Evolutionary conservation across 23 tunicate species (phyloP), one percentile per base, ranked within the genome.

Genomic region (Diplosoma virens): DNA sequence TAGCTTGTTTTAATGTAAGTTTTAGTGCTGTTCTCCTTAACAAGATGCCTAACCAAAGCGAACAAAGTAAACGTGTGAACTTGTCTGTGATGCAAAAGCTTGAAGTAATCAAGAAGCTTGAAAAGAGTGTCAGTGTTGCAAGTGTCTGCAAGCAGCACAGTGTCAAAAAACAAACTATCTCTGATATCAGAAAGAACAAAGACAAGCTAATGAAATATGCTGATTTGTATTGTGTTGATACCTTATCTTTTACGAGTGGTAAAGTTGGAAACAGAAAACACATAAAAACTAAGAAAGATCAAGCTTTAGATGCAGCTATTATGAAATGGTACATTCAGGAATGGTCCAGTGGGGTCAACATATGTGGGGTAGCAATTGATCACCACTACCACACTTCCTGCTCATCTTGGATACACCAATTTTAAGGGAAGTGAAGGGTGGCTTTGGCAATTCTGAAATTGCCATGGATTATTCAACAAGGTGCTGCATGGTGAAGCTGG

Each of bases 401-500:
- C 64, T 56, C 64, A 56, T 56, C 24, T 56, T 56, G 64, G 64
- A 18, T 11, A 16, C 24, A n/a, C 25, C 24, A 56, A n/a, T n/a
- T n/a, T n/a, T n/a, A n/a, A n/a, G 64, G 64, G 20, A 18, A 56
- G 64, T 21, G 64, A 56, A 5, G 64, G 64, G 25, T 56, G 22
- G 64, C 25, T 18, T 56, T 56, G 21, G 64, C 24, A n/a, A 56
- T 56, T 56, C 64, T 56, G 25, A 18, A 56, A 56, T 56, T 23
- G 64, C 25, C 64, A 56, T 56, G 64, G 64, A 56, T 56, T 9
- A 56, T 56, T 56, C 25, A 56, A 56, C 24, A 6, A n/a, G 64
- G 64, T 56, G 64, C 64, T 56, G 64, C 64, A 56, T 56, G 64
- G 64, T 21, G 64, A 56, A 7, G 50, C 50, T 7, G 50, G 50